Evolutionary conservation across 2,888 invertebrate species (phyloP), one percentile per base, ranked within the genome.

Genomic region (Cantharis flavilabris): DNA sequence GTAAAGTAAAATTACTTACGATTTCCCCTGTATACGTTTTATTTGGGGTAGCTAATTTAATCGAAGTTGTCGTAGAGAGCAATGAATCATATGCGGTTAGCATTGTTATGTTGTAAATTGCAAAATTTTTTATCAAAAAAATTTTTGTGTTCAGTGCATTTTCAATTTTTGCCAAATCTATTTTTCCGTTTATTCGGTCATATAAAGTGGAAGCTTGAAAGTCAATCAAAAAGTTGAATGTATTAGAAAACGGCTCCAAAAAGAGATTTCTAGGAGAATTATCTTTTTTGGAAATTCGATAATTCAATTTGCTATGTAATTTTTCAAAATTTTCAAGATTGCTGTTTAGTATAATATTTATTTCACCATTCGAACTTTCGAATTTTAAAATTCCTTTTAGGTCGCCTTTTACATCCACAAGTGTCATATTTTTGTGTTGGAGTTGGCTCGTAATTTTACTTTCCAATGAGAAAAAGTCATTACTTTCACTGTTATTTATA

Each of bases 51-150:
- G 33, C 20, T 49, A 77, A 28, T 28, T 75, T 64, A 14, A 79
- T 67, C 2, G 65, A 9, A 7, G 77, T 75, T 26, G 74, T 71
- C 1, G 73, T 73, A 11, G 30, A 67, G 14, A 75, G 72, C 67
- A 77, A 64, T 14, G 76, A 69, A 11, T 77, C 71, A 69, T 75
- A 79, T 23, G 67, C 69, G 23, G 75, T 75, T 14, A 62, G 18
- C 3, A 75, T 69, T 33, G 76, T 14, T 33, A 70, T 49, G 9
- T 76, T 70, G 14, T 76, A 73, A 5, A 67, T 11, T 9, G 71
- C 11, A 4, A 26, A 69, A 62, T 71, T 69, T 71, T 62, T 76
- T 33, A 33, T n/a, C 14, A 72, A 63, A 1, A 62, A 23, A 3
- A 71, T 16, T 62, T 71, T 30, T 5, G 71, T 71, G 49, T 28